These are phyloP conservation scores for Drosophila parvula DNA, from an alignment of 1,140 invertebrate species.

Conservation along the genomic window DNA sequence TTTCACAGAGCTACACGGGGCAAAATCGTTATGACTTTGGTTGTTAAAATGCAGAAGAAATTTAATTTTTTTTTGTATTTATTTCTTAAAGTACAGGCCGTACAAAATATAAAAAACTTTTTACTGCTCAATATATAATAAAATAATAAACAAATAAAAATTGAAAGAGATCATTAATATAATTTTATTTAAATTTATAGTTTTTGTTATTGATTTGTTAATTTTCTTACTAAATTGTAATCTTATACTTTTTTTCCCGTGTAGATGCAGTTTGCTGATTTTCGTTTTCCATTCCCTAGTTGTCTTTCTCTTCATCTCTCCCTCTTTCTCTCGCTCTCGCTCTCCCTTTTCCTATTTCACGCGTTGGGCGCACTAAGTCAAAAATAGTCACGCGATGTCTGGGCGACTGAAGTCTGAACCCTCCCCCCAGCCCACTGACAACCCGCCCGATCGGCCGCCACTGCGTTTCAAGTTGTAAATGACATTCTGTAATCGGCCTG, in stretches of 20 bases:
- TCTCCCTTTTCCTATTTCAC: slow-evolving; percentile 2
- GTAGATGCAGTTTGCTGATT: slow-evolving; percentile 23
- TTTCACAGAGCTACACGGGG: slow-evolving; percentile 9
- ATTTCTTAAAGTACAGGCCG: too few species aligned
- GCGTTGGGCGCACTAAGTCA: slow-evolving; percentile 13
- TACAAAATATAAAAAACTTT: too few species aligned
- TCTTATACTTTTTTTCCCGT: not conserved
- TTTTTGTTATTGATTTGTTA: not conserved
- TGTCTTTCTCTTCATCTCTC: not conserved
- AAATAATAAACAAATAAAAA: too few species aligned
- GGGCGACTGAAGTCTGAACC: slow-evolving; percentile 14
- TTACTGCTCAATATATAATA: too few species aligned
- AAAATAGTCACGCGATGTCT: slow-evolving; percentile 74
- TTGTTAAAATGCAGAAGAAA: not conserved
- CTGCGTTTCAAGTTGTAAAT: slow-evolving; percentile 21
- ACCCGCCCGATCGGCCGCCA: not conserved
- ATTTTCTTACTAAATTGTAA: not conserved
- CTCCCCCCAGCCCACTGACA: not conserved
- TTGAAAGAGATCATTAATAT: too few species aligned
- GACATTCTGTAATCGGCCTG: slow-evolving; percentile 43
- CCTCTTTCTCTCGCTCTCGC: not conserved
- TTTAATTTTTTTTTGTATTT: not conserved
- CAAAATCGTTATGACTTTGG: not conserved
- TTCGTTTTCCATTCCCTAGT: slow-evolving; percentile 5
- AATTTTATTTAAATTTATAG: too few species aligned